Base-by-base conservation (phyloP, 2,888 invertebrate genomes). In the Dusona sp. region DNA sequence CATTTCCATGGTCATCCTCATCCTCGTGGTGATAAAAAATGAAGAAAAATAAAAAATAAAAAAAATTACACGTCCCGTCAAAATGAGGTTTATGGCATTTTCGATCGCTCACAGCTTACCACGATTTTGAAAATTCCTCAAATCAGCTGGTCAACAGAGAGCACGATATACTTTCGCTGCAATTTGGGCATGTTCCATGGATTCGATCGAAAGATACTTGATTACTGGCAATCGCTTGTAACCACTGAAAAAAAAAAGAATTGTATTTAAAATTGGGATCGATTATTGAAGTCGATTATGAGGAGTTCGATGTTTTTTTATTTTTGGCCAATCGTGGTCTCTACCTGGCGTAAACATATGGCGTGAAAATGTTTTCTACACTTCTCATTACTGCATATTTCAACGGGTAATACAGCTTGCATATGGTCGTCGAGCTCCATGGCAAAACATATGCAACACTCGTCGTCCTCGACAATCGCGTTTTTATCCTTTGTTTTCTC, bases 391-490 rank as follows among this genome's bases (percentile, higher is more conserved):
- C 87, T 89, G 80, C 94, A 94, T 67, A 93, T 89, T 90, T 91
- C 92, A 51, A 92, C 89, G 16, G 94, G 92, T 61, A 90, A 82
- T 68, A 87, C 78, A 45, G 89, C 88, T 13, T 80, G 80, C 22
- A 51, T 45, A 9, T 38, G 36, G 67, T 86, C 84, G 0, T 93
- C 92, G n/a, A 90, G 86, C 83, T 92, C 90, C 70, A 91, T 77
- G 9, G 89, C 90, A 57, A 91, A 94, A 84, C 94, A 94, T 88
- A 94, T 94, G 77, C 92, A 92, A 78, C 94, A 94, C 79, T 94
- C 94, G 38, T 92, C 90, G 51, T 92, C 93, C 11, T 86, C 75
- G 54, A 93, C 88, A 45, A 92, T 88, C 7, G 88, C 91, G 68
- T 87, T 83, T 19, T 88, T 45, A 22, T 89, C 78, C 13, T 86